Evolutionary conservation across 2,888 invertebrate genomes (phyloP).

Genomic region (Megastigmus dorsalis): DNA sequence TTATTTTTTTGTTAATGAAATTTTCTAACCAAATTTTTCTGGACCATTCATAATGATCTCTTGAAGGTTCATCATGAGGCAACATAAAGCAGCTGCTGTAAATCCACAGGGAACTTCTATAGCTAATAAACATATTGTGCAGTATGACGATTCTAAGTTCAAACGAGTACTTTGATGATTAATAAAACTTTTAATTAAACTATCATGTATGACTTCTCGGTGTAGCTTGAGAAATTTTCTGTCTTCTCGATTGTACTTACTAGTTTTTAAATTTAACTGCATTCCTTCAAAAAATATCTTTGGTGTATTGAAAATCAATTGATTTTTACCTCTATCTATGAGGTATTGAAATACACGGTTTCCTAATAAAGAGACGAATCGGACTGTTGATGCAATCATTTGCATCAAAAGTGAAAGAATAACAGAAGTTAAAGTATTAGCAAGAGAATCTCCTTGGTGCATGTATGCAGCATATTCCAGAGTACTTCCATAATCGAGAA

Average conservation of each 20-base stretch:
- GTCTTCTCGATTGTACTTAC: slow-evolving; percentile 73
- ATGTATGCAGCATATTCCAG: slow-evolving; percentile 76
- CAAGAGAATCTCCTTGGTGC: slow-evolving; percentile 73
- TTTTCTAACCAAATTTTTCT: slow-evolving; percentile 30
- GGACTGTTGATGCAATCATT: slow-evolving; percentile 75
- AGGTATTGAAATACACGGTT: slow-evolving; percentile 77
- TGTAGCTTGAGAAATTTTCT: slow-evolving; percentile 76
- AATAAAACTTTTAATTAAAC: slow-evolving; percentile 73
- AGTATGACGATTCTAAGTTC: slow-evolving; percentile 77
- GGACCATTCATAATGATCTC: slow-evolving; percentile 69
- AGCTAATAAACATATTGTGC: slow-evolving; percentile 77
- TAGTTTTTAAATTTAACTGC: slow-evolving; percentile 74
- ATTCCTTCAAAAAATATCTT: slow-evolving; percentile 75
- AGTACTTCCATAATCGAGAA: slow-evolving; percentile 76
- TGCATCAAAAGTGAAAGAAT: slow-evolving; percentile 75
- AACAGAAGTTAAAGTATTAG: slow-evolving; percentile 74
- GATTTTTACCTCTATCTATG: slow-evolving; percentile 77
- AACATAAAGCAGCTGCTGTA: slow-evolving; percentile 78
- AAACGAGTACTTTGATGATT: slow-evolving; percentile 74
- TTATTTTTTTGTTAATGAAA: not conserved
- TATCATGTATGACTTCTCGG: slow-evolving; percentile 75
- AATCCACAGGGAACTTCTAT: slow-evolving; percentile 80
- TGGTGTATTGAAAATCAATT: slow-evolving; percentile 75
- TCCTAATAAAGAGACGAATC: slow-evolving; percentile 76
- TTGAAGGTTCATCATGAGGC: slow-evolving; percentile 80